Conservation (phyloP, 2,113 vertebrate species). For the Sinocyclocheilus rhinocerous region DNA sequence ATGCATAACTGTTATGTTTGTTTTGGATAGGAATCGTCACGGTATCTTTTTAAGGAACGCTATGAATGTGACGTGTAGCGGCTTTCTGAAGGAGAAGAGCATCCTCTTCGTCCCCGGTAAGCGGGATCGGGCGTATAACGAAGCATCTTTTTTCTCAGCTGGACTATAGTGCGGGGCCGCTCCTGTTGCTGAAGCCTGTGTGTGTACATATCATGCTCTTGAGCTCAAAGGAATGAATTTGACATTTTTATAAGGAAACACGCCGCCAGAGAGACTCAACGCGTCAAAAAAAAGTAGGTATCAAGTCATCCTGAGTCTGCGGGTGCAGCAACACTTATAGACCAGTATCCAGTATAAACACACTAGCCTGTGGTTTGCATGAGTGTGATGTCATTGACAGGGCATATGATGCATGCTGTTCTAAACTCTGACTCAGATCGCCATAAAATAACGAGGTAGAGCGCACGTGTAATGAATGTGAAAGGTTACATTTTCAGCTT, state of each 20-base stretch:
- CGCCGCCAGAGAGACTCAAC: slow-evolving; percentile 24
- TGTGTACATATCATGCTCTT: slow-evolving; percentile 30
- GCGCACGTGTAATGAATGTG: not conserved
- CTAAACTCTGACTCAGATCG: not conserved
- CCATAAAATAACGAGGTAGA: not conserved
- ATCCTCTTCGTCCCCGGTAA: slow-evolving; percentile 51
- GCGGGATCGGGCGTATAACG: slow-evolving; percentile 55
- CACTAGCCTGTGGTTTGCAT: slow-evolving; percentile 23
- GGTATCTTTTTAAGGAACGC: slow-evolving; percentile 51
- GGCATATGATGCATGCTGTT: slow-evolving; percentile 19
- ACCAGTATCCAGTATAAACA: not conserved
- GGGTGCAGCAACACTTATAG: not conserved
- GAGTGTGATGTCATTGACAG: slow-evolving; percentile 31
- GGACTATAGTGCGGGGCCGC: slow-evolving; percentile 54
- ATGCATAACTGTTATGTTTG: slow-evolving; percentile 47
- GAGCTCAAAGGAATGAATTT: slow-evolving; percentile 41
- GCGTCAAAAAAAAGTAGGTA: slow-evolving; percentile 68
- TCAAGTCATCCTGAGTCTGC: not conserved
- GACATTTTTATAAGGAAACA: slow-evolving; percentile 48
- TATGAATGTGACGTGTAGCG: slow-evolving; percentile 56
- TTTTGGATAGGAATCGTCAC: slow-evolving; percentile 39
- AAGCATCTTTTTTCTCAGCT: slow-evolving; percentile 54
- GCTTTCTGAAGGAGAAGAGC: slow-evolving; percentile 61
- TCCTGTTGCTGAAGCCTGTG: slow-evolving; percentile 64
- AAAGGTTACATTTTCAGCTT: not conserved